Conservation (phyloP, 2,113 vertebrate species). For the Sardina pilchardus region DNA sequence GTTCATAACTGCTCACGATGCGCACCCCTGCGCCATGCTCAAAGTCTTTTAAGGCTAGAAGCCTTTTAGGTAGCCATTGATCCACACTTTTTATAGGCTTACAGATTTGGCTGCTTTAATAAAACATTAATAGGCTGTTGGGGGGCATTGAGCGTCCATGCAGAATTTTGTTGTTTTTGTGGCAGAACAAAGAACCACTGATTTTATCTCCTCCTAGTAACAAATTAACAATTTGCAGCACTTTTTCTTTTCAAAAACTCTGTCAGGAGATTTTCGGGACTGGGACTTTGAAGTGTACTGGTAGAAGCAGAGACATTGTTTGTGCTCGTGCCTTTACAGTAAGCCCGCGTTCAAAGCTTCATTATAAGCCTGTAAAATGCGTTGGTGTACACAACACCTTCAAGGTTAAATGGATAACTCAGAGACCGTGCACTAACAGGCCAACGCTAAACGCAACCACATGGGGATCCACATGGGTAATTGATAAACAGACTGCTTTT, state of each 20-base stretch:
- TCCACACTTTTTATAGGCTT: constrained; percentile 55
- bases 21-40: constrained; percentile 11
- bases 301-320: constrained; percentile 38
- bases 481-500: constrained; percentile 60
- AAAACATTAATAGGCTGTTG: constrained; percentile 59
- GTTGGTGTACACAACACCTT: constrained; percentile 66
- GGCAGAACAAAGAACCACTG: constrained; percentile 64
- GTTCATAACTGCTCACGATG: constrained; percentile 31
- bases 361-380: constrained; percentile 67
- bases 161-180: constrained; percentile 53
- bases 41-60: constrained; percentile 29
- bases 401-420: constrained; percentile 75
- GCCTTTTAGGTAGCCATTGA: constrained; percentile 60
- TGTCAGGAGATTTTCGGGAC: constrained; percentile 59
- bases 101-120: constrained; percentile 58
- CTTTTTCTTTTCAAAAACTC: constrained; percentile 67
- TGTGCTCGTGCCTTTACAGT: neutral
- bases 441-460: constrained; percentile 62
- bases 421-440: constrained; percentile 59
- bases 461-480: constrained; percentile 53
- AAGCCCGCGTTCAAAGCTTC: constrained; percentile 66
- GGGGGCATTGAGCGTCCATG: constrained; percentile 27
- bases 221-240: constrained; percentile 75
- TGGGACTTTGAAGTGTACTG: constrained; percentile 67
- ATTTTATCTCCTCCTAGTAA: constrained; percentile 73